Evolutionary conservation across 2,113 vertebrate species (phyloP).

Genomic region (Megaceryle torquata): DNA sequence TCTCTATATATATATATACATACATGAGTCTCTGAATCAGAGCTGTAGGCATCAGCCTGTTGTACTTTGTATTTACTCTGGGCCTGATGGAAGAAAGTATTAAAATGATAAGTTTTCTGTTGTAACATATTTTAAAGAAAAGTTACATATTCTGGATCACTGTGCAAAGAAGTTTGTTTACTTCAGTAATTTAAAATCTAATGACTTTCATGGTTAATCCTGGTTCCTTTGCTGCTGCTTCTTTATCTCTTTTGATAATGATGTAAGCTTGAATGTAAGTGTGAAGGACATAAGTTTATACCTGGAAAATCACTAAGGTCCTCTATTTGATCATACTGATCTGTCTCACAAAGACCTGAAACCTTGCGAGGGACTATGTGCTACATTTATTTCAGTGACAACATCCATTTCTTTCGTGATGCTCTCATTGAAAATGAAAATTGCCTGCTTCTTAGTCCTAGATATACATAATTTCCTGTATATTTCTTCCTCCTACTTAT

Average conservation of each 20-base stretch:
- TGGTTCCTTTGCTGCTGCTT: conserved; percentile 59
- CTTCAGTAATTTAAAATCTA: conserved; percentile 65
- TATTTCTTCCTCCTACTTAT: background rate
- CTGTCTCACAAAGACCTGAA: conserved; percentile 28
- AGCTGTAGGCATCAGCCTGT: background rate
- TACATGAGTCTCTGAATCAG: background rate
- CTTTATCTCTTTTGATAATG: conserved; percentile 65
- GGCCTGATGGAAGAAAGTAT: background rate
- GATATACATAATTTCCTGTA: conserved; percentile 20
- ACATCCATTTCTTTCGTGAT: background rate
- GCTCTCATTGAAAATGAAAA: conserved; percentile 35
- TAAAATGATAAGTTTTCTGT: conserved; percentile 37
- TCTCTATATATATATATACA: too few species aligned
- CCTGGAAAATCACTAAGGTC: conserved; percentile 44
- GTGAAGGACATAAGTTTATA: conserved; percentile 63
- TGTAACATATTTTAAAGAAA: conserved; percentile 41
- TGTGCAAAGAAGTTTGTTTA: conserved; percentile 34
- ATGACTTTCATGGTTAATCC: conserved; percentile 68
- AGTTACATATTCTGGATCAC: conserved; percentile 45
- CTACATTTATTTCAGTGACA: conserved; percentile 29
- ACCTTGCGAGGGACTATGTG: background rate
- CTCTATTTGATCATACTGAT: conserved; percentile 51
- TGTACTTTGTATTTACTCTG: background rate
- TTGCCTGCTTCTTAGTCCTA: background rate
- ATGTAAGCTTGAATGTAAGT: conserved; percentile 54